phyloP scores from a whole-genome alignment of 2,888 invertebrate species.

The Argynnis bischoffii region DNA sequence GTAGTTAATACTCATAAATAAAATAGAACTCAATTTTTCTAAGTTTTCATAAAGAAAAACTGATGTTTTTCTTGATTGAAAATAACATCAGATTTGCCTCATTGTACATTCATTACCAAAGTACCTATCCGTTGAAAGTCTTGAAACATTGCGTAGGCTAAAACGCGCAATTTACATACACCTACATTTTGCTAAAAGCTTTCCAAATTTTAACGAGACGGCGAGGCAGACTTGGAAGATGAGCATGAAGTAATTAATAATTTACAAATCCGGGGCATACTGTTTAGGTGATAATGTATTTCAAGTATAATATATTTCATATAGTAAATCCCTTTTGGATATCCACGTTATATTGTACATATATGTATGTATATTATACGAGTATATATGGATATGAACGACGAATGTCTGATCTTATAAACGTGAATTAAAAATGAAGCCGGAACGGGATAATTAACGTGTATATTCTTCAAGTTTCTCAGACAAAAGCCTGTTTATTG shows the following conservation, averaged over 20 bases:
- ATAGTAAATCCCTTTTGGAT: constrained; percentile 2
- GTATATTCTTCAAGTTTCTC: neutral
- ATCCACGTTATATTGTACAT: too few species aligned
- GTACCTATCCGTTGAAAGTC: constrained; percentile 27
- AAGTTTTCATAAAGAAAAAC: neutral
- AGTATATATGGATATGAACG: too few species aligned
- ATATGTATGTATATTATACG: too few species aligned
- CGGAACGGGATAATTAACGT: too few species aligned
- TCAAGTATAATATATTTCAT: constrained; percentile 1
- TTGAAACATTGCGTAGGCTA: constrained; percentile 32
- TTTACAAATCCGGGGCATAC: constrained; percentile 24
- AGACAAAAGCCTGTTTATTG: neutral
- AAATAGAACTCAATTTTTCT: neutral
- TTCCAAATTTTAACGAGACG: constrained; percentile 26
- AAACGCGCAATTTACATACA: constrained; percentile 29
- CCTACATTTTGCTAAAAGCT: constrained; percentile 30
- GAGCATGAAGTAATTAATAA: constrained; percentile 29
- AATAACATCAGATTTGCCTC: constrained; percentile 41
- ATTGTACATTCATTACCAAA: constrained; percentile 24
- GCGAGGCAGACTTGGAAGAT: constrained; percentile 26
- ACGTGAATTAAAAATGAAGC: too few species aligned
- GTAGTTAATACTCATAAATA: too few species aligned
- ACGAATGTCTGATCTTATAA: too few species aligned
- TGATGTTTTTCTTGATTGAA: too few species aligned
- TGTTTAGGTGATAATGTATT: constrained; percentile 22